Conservation (phyloP, 2,888 invertebrate species). For the Luperina nickerlii region DNA sequence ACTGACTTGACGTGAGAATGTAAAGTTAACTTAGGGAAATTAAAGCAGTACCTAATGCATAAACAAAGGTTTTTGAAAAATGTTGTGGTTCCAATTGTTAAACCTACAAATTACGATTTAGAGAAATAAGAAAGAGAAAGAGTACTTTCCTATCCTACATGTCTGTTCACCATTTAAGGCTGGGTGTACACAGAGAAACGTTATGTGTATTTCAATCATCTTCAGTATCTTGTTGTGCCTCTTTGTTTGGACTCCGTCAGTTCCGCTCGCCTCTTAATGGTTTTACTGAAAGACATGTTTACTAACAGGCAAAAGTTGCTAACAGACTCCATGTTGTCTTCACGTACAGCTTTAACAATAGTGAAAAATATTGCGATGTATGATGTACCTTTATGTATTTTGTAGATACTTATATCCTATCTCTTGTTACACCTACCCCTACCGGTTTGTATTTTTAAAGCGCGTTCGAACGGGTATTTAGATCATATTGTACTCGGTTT, state of each 20-base stretch:
- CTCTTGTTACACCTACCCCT: neutral
- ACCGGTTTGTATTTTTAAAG: neutral
- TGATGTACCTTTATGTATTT: neutral
- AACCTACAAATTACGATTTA: neutral
- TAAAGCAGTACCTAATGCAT: neutral
- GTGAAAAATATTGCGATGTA: slow-evolving; percentile 7
- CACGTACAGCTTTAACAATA: slow-evolving; percentile 25
- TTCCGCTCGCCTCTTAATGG: slow-evolving; percentile 59
- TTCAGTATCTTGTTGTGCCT: slow-evolving; percentile 56
- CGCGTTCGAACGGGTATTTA: too few species aligned
- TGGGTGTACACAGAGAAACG: slow-evolving; percentile 45
- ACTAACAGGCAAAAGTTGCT: slow-evolving; percentile 49
- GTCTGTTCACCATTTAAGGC: slow-evolving; percentile 17
- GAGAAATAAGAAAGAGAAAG: too few species aligned
- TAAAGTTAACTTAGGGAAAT: slow-evolving; percentile 33
- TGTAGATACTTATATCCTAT: neutral
- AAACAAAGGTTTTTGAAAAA: slow-evolving; percentile 12
- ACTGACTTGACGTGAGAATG: slow-evolving; percentile 32
- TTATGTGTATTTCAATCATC: slow-evolving; percentile 59
- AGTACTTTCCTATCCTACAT: neutral
- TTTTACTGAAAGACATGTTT: slow-evolving; percentile 61
- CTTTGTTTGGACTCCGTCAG: slow-evolving; percentile 60
- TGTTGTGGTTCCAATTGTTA: neutral
- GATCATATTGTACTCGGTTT: too few species aligned
- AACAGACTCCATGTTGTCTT: slow-evolving; percentile 56